Evolutionary conservation across 2,888 invertebrate genomes (phyloP), one percentile per base, ranked within the genome.

Genomic region (Parascotia fuliginaria): DNA sequence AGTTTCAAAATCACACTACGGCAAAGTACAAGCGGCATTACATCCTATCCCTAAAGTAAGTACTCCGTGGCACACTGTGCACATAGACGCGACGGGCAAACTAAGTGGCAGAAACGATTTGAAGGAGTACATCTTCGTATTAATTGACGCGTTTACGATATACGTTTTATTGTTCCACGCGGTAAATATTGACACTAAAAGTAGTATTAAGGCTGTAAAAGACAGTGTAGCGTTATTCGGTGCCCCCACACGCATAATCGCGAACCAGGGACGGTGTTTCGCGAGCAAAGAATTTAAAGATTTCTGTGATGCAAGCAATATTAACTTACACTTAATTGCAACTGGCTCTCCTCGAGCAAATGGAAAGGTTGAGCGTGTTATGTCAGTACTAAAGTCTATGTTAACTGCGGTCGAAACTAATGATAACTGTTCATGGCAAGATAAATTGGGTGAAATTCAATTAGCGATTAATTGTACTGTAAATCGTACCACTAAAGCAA

Each of bases 1-100:
- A n/a, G n/a, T n/a, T n/a, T n/a, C n/a, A n/a, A n/a, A n/a, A n/a
- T 52, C 65, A 1, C n/a, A 38, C 7, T 66, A 72, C 2, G 78
- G 77, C 4, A 68, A 60, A 47, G 33, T 51, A n/a, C 73, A 71
- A 45, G 66, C 55, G 13, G 59, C 65, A 28, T 37, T 77, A 1
- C 75, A 78, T 32, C 65, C 75, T 0, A 77, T 76, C 9, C 71
- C 68, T 1, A 78, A 42, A 16, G 9, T 15, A 4, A n/a, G 24
- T 5, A 38, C 38, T 1, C 44, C 38, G 0, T 42, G 42, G 42
- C 45, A 49, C 14, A 45, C 42, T 7, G 14, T 55, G 6, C 52
- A 52, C 31, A 3, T 45, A 0, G 47, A 53, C 9, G 43, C 40
- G 0, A 43, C 52, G 0, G 75, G 72, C 0, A 70, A 68, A 9